phyloP scores from a whole-genome alignment of 2,888 invertebrate genomes.

The Lepeophtheirus nordmannii region DNA sequence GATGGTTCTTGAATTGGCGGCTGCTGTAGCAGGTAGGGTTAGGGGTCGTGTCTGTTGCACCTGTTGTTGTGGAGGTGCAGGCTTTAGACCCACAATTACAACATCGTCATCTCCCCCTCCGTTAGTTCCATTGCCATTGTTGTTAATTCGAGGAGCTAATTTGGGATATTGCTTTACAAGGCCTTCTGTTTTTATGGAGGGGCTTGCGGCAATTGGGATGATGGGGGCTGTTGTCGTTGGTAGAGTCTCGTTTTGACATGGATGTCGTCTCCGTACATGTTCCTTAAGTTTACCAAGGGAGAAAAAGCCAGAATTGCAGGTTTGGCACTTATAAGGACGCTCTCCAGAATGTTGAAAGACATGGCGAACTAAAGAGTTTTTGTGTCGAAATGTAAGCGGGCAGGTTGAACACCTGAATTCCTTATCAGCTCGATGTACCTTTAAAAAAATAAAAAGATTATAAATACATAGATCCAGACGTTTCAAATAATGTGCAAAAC shows the following conservation, averaged over 20 bases:
- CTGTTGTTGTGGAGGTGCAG: not conserved
- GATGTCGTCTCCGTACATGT: constrained; percentile 10
- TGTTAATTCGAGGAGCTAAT: not conserved
- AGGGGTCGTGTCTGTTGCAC: not conserved
- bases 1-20: not conserved
- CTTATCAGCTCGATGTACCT: constrained; percentile 17
- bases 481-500: not conserved
- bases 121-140: too few relatives aligned
- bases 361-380: constrained; percentile 19
- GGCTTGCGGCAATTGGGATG: too few relatives aligned
- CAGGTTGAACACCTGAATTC: constrained; percentile 4
- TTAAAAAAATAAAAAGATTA: not conserved
- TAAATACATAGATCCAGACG: not conserved
- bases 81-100: not conserved
- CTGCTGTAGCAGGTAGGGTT: not conserved
- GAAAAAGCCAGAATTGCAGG: constrained; percentile 10
- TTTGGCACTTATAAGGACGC: constrained; percentile 16
- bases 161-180: not conserved
- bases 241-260: not conserved
- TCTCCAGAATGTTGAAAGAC: constrained; percentile 20
- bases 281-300: constrained; percentile 9
- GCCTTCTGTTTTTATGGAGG: not conserved
- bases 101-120: constrained; percentile 1
- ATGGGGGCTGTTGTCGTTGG: too few relatives aligned
- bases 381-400: constrained; percentile 16